Evolutionary conservation across 2,888 invertebrate genomes (phyloP).

Genomic region (Rosalia funebris): DNA sequence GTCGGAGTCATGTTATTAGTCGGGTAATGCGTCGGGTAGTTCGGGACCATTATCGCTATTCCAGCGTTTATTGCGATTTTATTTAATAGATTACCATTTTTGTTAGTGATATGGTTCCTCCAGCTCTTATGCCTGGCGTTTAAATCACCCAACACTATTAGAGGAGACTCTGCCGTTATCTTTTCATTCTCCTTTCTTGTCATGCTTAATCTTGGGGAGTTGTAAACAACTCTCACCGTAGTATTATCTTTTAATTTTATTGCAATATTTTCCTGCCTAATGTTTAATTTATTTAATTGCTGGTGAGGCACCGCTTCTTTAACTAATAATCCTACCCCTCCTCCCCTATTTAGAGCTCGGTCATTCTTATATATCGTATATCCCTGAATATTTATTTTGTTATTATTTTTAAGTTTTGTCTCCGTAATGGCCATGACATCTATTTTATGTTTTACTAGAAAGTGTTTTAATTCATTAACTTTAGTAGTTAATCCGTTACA

Average conservation of each 20-base stretch:
- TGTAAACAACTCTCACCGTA: too few relatives aligned
- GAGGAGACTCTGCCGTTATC: neutral
- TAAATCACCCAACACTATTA: neutral
- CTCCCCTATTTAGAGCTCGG: neutral
- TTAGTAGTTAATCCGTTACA: too few relatives aligned
- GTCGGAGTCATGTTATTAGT: neutral
- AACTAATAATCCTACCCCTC: neutral
- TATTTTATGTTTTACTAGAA: neutral
- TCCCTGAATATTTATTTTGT: neutral
- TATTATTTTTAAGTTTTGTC: neutral
- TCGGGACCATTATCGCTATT: neutral
- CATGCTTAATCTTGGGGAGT: neutral
- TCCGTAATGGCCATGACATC: neutral
- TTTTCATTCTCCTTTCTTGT: neutral
- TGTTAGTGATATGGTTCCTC: neutral
- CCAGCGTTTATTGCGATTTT: neutral
- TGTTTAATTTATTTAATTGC: too few relatives aligned
- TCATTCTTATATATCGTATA: neutral
- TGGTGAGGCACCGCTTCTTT: neutral
- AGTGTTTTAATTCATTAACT: too few relatives aligned
- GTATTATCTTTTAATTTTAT: too few relatives aligned
- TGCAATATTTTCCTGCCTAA: too few relatives aligned
- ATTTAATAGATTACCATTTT: neutral
- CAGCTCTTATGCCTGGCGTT: neutral
- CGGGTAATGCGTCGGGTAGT: neutral